Base-by-base conservation (phyloP, 2,113 vertebrate species). In the Regulus satrapa region DNA sequence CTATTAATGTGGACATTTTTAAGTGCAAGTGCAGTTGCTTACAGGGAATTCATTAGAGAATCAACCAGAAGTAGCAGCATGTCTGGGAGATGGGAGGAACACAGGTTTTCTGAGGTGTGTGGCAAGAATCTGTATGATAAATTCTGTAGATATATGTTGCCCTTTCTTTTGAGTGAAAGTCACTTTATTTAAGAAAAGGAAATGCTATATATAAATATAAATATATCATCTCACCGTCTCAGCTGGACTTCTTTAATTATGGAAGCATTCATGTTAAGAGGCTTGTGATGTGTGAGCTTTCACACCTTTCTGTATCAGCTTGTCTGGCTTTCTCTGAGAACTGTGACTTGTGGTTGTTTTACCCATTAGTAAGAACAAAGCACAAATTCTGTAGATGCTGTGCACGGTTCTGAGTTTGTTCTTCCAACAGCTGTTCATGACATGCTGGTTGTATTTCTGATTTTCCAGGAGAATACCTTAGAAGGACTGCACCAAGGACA, bases 401-500 rank as follows among this genome's bases (percentile, higher is more conserved):
- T 64, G 40, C 19, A 17, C 13, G 36, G 3, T 45, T 89, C 13
- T 38, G 78, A 66, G 17, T 72, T 82, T 73, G 18, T 88, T 77
- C 29, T 68, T 81, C 45, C 1, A 4, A 10, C 25, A 58, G 0
- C 40, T 77, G 8, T 73, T 67, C 9, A 7, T 59, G 49, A 67
- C 24, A 4, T 75, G 21, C 20, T 89, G 48, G 12, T 82, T 89
- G 10, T 59, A 52, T 77, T 88, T 90, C 68, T 93, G 23, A 9
- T 94, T 94, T 96, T 88, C 48, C 80, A 99, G 99, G 99, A 99
- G 66, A 97, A 97, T 8, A 94, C 98, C 7, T 83, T 97, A 59
- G 98, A 98, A 91, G 98, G 98, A 46, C 85, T 99, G 72, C 98
- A 98, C 69, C 97, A 98, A 62, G 98, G 98, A 14, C 96, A 98